These are phyloP conservation scores for Piezodorus guildinii DNA, from an alignment of 1,140 invertebrate genomes.

Conservation along the genomic window DNA sequence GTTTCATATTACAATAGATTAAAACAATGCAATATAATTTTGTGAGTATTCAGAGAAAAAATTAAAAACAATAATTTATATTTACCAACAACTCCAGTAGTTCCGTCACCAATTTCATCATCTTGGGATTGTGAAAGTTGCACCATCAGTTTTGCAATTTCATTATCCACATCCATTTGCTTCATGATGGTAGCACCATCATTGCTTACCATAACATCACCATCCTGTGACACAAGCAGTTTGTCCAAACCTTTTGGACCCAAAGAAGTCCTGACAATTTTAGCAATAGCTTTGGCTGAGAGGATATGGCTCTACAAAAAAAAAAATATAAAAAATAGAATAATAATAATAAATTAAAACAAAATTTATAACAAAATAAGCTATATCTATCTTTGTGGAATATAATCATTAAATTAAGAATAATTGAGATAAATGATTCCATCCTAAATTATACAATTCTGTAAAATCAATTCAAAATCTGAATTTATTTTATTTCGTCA, in stretches of 20 bases:
- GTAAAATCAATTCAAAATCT: too few species aligned
- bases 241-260: constrained; percentile 94
- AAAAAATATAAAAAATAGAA: neutral
- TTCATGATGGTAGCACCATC: constrained; percentile 99
- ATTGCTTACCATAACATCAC: constrained; percentile 96
- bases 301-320: constrained; percentile 85
- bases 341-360: too few species aligned
- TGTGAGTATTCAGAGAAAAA: too few species aligned
- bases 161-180: constrained; percentile 98
- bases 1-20: too few species aligned
- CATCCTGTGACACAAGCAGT: constrained; percentile 93
- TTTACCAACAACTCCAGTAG: constrained; percentile 90
- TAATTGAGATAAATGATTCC: too few species aligned
- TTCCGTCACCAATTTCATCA: constrained; percentile 99
- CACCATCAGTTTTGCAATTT: constrained; percentile 97
- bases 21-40: too few species aligned
- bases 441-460: too few species aligned
- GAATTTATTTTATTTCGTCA: too few species aligned
- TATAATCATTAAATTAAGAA: too few species aligned
- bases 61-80: too few species aligned
- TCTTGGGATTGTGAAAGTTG: constrained; percentile 97
- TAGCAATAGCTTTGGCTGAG: constrained; percentile 82
- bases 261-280: constrained; percentile 82
- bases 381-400: too few species aligned
- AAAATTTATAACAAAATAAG: neutral